phyloP scores from a whole-genome alignment of 2,797 vertebrate genomes.

The Malacoraja senta region DNA sequence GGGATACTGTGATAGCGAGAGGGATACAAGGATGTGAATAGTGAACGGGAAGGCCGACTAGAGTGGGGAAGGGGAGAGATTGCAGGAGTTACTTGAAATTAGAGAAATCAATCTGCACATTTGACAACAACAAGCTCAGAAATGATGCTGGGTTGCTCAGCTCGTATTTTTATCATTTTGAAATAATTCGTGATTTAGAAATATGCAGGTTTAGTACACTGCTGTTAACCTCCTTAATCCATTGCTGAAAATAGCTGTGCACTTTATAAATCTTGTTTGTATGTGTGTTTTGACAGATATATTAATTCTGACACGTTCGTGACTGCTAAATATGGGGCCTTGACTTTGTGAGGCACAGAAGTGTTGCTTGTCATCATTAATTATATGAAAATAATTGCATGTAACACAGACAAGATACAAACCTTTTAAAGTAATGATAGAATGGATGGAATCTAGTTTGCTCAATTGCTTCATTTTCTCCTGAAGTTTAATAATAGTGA shows the following conservation, averaged over 20 bases:
- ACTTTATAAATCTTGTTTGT: background rate
- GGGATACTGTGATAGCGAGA: no score
- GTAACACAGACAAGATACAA: background rate
- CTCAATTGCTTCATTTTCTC: background rate
- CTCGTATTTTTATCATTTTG: background rate
- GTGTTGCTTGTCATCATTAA: background rate
- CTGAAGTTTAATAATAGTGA: background rate
- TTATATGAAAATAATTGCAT: background rate
- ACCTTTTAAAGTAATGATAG: background rate
- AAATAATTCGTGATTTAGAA: background rate
- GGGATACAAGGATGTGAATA: no score
- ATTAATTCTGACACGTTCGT: background rate
- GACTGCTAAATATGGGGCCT: background rate
- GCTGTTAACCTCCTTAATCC: background rate
- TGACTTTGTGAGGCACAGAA: background rate
- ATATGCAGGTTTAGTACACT: background rate
- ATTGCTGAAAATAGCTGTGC: background rate
- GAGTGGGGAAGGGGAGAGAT: no score
- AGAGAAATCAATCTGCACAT: no score
- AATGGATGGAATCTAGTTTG: background rate
- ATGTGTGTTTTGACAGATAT: background rate
- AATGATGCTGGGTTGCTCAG: background rate
- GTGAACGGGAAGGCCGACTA: no score
- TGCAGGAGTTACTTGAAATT: no score
- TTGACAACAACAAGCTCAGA: background rate